Conservation (phyloP, 2,797 vertebrate genomes). For the Gila robusta region DNA sequence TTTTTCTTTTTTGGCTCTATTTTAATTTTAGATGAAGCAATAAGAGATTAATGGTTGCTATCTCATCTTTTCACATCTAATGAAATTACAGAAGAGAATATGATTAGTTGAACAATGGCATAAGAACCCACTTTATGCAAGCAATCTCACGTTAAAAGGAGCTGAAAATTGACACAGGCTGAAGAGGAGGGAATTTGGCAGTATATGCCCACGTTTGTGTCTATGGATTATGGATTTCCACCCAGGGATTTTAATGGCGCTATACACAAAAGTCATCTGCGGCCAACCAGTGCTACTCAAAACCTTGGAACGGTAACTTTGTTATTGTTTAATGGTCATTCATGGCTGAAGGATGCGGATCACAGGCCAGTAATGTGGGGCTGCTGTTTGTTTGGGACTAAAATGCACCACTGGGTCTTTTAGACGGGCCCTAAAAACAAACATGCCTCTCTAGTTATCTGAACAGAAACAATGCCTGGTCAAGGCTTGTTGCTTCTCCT, state of each 20-base stretch:
- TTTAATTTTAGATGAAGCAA: conserved; percentile 81
- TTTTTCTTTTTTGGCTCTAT: conserved; percentile 66
- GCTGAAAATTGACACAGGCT: conserved; percentile 63
- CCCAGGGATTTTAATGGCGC: conserved; percentile 64
- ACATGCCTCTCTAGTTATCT: conserved; percentile 81
- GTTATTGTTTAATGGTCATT: conserved; percentile 78
- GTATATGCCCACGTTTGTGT: conserved; percentile 69
- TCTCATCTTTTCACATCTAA: conserved; percentile 84
- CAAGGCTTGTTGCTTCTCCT: conserved; percentile 81
- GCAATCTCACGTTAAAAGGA: conserved; percentile 77
- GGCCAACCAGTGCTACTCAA: conserved; percentile 70
- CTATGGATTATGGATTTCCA: conserved; percentile 70
- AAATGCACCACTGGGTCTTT: conserved; percentile 83
- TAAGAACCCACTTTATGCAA: conserved; percentile 81
- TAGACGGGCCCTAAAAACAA: conserved; percentile 80
- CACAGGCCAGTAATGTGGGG: conserved; percentile 70
- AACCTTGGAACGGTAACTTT: conserved; percentile 77
- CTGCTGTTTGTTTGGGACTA: conserved; percentile 75
- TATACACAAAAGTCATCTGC: conserved; percentile 51
- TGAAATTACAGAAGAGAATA: conserved; percentile 84
- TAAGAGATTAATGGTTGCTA: conserved; percentile 81
- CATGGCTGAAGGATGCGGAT: conserved; percentile 67
- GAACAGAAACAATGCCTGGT: conserved; percentile 81
- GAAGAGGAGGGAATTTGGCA: conserved; percentile 66
- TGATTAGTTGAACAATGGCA: conserved; percentile 84